Evolutionary conservation across 2,113 vertebrate genomes (phyloP).

Genomic region (Sminthopsis crassicaudata): DNA sequence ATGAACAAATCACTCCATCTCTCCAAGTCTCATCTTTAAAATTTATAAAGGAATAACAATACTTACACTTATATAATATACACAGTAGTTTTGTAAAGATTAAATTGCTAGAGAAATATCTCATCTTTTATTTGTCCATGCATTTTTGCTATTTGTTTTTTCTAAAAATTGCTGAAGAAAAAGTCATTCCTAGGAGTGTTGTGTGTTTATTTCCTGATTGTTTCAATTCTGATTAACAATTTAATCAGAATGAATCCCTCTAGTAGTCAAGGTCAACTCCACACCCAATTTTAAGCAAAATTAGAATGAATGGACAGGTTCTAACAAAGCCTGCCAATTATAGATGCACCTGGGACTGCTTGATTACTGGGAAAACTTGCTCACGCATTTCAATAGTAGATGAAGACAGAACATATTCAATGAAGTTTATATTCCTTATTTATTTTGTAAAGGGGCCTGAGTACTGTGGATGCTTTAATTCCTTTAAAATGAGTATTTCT

Average conservation of each 20-base stretch:
- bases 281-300: constrained; percentile 47
- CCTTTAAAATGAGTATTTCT: not conserved
- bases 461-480: not conserved
- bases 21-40: not conserved
- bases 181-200: constrained; percentile 48
- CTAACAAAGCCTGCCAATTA: not conserved
- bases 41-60: not conserved
- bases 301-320: not conserved
- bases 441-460: not conserved
- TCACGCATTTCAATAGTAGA: not conserved
- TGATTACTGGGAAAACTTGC: not conserved
- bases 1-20: not conserved
- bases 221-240: constrained; percentile 64
- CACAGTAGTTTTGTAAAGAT: not conserved
- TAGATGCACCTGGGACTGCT: not conserved
- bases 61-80: not conserved
- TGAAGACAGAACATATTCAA: not conserved
- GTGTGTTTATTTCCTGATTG: constrained; percentile 38
- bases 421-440: not conserved
- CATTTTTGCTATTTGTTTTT: constrained; percentile 39
- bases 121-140: constrained; percentile 52
- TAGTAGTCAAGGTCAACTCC: constrained; percentile 43
- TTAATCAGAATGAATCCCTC: constrained; percentile 43
- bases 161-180: constrained; percentile 21
- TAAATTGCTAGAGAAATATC: not conserved